Evolutionary conservation across 2,113 vertebrate genomes (phyloP), one percentile per base, ranked within the genome.

Genomic region (Caranx melampygus): DNA sequence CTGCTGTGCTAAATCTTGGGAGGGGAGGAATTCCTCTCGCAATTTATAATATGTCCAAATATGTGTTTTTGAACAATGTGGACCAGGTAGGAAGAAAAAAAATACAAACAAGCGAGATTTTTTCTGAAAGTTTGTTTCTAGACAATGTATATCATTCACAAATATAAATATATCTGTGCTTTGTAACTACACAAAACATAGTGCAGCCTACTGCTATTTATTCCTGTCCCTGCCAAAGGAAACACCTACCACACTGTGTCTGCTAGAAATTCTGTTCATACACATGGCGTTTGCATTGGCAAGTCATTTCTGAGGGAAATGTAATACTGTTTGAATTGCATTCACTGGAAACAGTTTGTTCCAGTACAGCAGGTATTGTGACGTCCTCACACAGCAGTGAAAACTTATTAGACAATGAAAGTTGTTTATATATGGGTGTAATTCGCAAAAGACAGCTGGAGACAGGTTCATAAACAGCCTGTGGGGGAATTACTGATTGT

Each of bases 351-450:
- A 35, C 62, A 60, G 33, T 31, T 42, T 15, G 64, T 70, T 61
- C 76, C 70, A 76, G 0, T 61, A 40, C 49, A 83, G 78, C 57
- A 71, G 52, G 64, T 72, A 37, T 73, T 51, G 12, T 76, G 87
- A 84, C 66, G 52, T 79, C 58, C 31, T 52, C 6, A 57, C 62
- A 58, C 66, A 72, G 68, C 81, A 69, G 73, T 55, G 52, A 55
- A 64, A 54, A 65, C 18, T 6, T 20, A 63, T 44, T n/a, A 31
- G 67, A 52, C 67, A 65, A 57, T 79, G 12, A 82, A 75, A 66
- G 62, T 34, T 47, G 44, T 64, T 65, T 59, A 31, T 21, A 54
- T 33, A 55, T 63, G 44, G 58, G 44, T 60, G 37, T 18, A 33
- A 42, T 67, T 14, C 3, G 26, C 13, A 14, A 60, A 16, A 45